These are phyloP conservation scores for Drosophila pseudoobscura DNA, from an alignment of 1,140 invertebrate species.

Conservation along the genomic window DNA sequence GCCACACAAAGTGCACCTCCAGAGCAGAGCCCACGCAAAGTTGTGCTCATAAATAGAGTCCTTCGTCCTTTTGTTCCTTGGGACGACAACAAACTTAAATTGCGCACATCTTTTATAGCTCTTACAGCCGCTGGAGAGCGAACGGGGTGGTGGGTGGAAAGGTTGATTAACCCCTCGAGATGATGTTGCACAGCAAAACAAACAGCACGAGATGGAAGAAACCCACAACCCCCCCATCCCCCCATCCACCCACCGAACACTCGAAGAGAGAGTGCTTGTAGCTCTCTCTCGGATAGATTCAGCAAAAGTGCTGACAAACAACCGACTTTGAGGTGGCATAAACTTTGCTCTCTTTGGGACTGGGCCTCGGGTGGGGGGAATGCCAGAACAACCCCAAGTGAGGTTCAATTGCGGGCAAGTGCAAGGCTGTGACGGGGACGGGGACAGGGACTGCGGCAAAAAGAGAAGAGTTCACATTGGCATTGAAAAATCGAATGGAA, in stretches of 20 bases:
- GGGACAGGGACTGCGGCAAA: slow-evolving; percentile 4
- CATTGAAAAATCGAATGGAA: slow-evolving; percentile 36
- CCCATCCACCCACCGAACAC: slow-evolving; percentile 3
- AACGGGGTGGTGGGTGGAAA: slow-evolving; percentile 20
- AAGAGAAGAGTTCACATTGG: slow-evolving; percentile 11
- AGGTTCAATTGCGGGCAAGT: slow-evolving; percentile 74
- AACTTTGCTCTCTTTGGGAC: not conserved
- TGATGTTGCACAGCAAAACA: slow-evolving; percentile 52
- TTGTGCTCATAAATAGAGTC: slow-evolving; percentile 35
- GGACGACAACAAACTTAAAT: slow-evolving; percentile 44
- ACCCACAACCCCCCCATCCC: too few species aligned
- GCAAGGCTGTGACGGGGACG: slow-evolving; percentile 39
- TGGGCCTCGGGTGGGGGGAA: not conserved
- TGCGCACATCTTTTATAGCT: slow-evolving; percentile 33
- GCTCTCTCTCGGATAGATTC: slow-evolving; percentile 62
- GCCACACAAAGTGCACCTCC: slow-evolving; percentile 31
- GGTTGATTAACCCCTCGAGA: slow-evolving; percentile 72
- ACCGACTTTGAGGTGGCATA: slow-evolving; percentile 15
- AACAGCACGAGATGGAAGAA: slow-evolving; percentile 34
- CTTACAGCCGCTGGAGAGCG: slow-evolving; percentile 2
- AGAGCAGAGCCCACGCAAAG: slow-evolving; percentile 6
- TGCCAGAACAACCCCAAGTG: slow-evolving; percentile 61
- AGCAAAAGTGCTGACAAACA: slow-evolving; percentile 52
- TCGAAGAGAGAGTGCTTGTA: not conserved
- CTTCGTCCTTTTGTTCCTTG: slow-evolving; percentile 38